Percentiles rank a stretch among this genome's conserved stretches.
These are phyloP conservation scores for Hozukius guyotensis DNA, from an alignment of 2,797 vertebrate genomes.

Conservation along the genomic window DNA sequence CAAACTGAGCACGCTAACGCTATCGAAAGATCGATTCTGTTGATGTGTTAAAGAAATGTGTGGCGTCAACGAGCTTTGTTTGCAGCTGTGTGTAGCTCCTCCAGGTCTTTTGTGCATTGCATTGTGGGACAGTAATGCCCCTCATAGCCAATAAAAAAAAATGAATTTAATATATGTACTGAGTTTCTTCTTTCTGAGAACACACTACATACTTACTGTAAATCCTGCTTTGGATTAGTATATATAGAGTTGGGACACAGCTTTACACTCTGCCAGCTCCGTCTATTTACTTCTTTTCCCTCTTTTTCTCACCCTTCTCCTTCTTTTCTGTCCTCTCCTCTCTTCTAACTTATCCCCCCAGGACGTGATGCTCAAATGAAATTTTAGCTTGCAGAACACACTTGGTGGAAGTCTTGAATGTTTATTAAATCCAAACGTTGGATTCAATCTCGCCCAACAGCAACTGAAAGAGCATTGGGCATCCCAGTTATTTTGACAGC, in stretches of 20 bases:
- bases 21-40: no score
- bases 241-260: background rate
- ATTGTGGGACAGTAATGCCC: background rate
- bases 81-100: background rate
- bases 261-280: background rate
- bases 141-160: background rate
- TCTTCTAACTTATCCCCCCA: background rate
- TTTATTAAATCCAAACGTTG: conserved; percentile 31
- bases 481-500: conserved; percentile 34
- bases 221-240: background rate
- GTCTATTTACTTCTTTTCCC: background rate
- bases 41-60: no score
- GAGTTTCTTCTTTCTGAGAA: background rate
- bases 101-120: background rate
- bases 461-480: background rate
- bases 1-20: no score
- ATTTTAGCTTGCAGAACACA: conserved; percentile 7
- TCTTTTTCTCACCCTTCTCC: background rate
- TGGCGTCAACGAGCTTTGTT: background rate
- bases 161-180: background rate
- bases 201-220: background rate
- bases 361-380: conserved; percentile 10
- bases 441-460: conserved; percentile 12
- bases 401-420: background rate
- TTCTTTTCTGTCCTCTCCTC: background rate